Percentiles rank a stretch among this genome's conserved stretches.
Conservation (phyloP, 2,888 invertebrate genomes). For the Orchestes rusci region DNA sequence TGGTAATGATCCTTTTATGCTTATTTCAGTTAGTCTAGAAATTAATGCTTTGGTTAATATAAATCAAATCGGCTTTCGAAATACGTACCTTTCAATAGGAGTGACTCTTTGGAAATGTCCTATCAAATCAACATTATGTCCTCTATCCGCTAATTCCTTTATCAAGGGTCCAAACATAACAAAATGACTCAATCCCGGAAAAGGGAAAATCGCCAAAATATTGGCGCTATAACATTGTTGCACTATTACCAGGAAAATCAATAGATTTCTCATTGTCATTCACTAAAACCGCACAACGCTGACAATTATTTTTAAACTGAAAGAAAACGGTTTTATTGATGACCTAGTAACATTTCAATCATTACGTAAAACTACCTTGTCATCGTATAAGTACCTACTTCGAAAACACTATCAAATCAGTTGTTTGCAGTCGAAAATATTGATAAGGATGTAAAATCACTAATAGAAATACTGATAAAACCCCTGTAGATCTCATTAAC, state of each 20-base stretch:
- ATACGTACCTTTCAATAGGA: slow-evolving; percentile 46
- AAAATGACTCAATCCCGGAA: slow-evolving; percentile 64
- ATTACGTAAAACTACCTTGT: too few relatives aligned
- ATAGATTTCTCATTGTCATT: background rate
- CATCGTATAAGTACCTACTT: too few relatives aligned
- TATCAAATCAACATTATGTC: slow-evolving; percentile 61
- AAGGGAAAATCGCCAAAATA: slow-evolving; percentile 59
- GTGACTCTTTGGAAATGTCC: slow-evolving; percentile 54
- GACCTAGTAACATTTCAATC: too few relatives aligned
- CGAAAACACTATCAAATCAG: too few relatives aligned
- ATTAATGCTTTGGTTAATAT: background rate
- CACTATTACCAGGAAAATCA: background rate
- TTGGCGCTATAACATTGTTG: slow-evolving; percentile 32
- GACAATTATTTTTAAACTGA: too few relatives aligned
- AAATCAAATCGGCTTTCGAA: background rate
- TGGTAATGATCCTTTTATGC: slow-evolving; percentile 28
- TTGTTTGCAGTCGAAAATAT: too few relatives aligned
- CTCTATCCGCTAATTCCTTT: slow-evolving; percentile 52
- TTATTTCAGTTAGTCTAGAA: slow-evolving; percentile 30
- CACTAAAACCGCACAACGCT: too few relatives aligned
- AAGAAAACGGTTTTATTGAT: too few relatives aligned
- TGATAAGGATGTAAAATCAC: too few relatives aligned
- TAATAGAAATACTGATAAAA: too few relatives aligned
- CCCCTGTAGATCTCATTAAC: too few relatives aligned
- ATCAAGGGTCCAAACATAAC: slow-evolving; percentile 55